phyloP scores from a whole-genome alignment of 2,888 invertebrate species.

The Drosophila suboccidentalis region DNA sequence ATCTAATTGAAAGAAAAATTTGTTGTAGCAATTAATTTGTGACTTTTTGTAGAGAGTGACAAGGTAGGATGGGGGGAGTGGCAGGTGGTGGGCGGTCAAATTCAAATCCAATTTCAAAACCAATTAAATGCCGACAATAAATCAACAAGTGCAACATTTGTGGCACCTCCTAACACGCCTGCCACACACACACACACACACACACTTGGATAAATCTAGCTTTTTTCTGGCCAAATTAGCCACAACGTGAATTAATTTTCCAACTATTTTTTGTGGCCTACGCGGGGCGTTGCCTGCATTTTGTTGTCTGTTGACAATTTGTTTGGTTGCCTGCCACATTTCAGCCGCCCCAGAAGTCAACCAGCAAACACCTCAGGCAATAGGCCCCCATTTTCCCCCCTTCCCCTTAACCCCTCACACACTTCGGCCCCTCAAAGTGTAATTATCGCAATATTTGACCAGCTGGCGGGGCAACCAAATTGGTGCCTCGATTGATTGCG shows the following conservation, averaged over 20 bases:
- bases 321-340: slow-evolving; percentile 48
- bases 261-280: slow-evolving; percentile 55
- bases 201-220: slow-evolving; percentile 21
- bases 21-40: slow-evolving; percentile 69
- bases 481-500: slow-evolving; percentile 55
- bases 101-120: slow-evolving; percentile 79
- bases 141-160: slow-evolving; percentile 78
- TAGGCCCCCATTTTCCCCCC: not conserved
- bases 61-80: not conserved
- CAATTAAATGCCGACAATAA: slow-evolving; percentile 81
- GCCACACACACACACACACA: slow-evolving; percentile 38
- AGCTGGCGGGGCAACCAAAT: slow-evolving; percentile 44
- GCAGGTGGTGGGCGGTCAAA: slow-evolving; percentile 19
- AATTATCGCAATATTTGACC: slow-evolving; percentile 53
- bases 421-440: not conserved
- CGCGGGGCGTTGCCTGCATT: slow-evolving; percentile 61
- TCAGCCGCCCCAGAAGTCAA: slow-evolving; percentile 64
- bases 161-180: slow-evolving; percentile 67
- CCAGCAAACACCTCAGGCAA: slow-evolving; percentile 42
- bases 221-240: slow-evolving; percentile 71
- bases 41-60: not conserved
- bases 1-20: slow-evolving; percentile 75
- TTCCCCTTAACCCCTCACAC: not conserved
- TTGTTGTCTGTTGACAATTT: slow-evolving; percentile 67
- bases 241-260: slow-evolving; percentile 68